Percentiles rank a stretch among this genome's conserved stretches.
Conservation (phyloP, 2,888 invertebrate species). For the Tiliacea citrago region DNA sequence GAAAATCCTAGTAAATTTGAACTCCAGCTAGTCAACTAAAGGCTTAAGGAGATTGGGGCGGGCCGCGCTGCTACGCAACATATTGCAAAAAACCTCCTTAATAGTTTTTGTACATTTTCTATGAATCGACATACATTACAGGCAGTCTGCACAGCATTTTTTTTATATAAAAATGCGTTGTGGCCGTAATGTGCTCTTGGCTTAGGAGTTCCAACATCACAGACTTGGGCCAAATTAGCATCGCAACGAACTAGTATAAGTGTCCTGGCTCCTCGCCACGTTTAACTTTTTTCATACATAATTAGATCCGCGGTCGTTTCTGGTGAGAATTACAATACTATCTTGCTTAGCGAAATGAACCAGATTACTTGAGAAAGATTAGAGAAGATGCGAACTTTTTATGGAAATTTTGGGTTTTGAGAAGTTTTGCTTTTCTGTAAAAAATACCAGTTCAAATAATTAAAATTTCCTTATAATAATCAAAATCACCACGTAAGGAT, state of each 20-base stretch:
- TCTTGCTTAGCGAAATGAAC: slow-evolving; percentile 19
- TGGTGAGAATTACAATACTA: slow-evolving; percentile 37
- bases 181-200: not conserved
- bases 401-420: no score
- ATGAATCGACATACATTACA: no score
- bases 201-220: slow-evolving; percentile 1
- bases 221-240: slow-evolving; percentile 53
- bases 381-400: no score
- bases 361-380: no score
- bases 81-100: not conserved
- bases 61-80: not conserved
- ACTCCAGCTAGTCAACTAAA: slow-evolving; percentile 1
- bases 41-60: not conserved
- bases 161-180: not conserved
- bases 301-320: slow-evolving; percentile 56
- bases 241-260: slow-evolving; percentile 45
- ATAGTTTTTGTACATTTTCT: not conserved
- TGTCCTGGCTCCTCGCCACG: slow-evolving; percentile 56
- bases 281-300: slow-evolving; percentile 51
- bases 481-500: no score
- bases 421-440: no score
- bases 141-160: no score
- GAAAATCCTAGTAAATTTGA: slow-evolving; percentile 5
- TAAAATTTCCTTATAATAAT: no score
- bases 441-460: no score